Percentiles rank a stretch among this genome's conserved stretches.
phyloP scores from a whole-genome alignment of 2,888 invertebrate genomes.

The Zelleria hepariella region DNA sequence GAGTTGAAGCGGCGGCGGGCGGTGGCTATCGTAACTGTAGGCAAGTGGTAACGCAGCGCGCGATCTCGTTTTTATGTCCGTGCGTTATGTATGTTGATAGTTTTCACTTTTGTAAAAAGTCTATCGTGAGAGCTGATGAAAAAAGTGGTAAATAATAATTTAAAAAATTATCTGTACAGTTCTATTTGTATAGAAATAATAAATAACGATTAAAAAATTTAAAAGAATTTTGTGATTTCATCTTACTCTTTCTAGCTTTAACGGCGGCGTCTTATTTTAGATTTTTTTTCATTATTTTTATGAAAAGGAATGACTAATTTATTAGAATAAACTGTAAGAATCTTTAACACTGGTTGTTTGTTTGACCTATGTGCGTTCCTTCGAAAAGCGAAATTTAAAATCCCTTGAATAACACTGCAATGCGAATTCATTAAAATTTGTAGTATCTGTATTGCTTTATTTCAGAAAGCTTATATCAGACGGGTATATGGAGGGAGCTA shows the following conservation, averaged over 20 bases:
- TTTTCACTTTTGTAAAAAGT: conserved; percentile 75
- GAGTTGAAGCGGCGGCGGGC: conserved; percentile 8
- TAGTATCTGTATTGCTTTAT: too few species aligned
- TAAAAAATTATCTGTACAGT: conserved; percentile 73
- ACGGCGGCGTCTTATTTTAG: conserved; percentile 17
- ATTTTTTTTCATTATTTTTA: conserved; percentile 45
- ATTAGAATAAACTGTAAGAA: conserved; percentile 68
- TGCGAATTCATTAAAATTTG: too few species aligned
- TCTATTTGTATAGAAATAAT: conserved; percentile 75
- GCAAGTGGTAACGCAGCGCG: conserved; percentile 22
- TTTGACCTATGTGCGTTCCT: conserved; percentile 25
- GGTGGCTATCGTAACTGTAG: conserved; percentile 13
- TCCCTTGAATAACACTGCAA: too few species aligned
- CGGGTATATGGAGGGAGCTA: too few species aligned
- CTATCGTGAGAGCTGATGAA: conserved; percentile 66
- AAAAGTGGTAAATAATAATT: conserved; percentile 67
- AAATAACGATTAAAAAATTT: conserved; percentile 70
- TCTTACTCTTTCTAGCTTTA: conserved; percentile 34
- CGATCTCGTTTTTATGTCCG: conserved; percentile 56
- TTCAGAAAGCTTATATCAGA: too few species aligned
- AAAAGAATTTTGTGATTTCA: conserved; percentile 68
- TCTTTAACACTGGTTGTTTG: conserved; percentile 51
- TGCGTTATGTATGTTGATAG: conserved; percentile 68
- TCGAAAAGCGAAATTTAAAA: too few species aligned
- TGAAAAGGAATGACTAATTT: conserved; percentile 62